A percentile compares a stretch with the other conserved stretches of the same genome.
Evolutionary conservation across 2,888 invertebrate species (phyloP).

Genomic region (Lathronympha strigana): DNA sequence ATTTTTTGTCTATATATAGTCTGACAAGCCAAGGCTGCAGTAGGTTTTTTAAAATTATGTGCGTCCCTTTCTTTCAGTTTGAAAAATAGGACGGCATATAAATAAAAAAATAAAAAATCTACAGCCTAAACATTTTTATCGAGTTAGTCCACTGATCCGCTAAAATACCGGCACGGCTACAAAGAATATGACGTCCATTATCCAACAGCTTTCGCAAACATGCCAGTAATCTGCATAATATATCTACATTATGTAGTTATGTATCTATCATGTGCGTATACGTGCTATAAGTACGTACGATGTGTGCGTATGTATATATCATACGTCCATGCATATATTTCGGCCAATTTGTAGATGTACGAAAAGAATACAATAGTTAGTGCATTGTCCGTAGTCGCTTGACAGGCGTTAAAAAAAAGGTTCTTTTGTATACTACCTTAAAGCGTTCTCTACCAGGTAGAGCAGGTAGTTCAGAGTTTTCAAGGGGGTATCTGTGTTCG

Average conservation of each 20-base stretch:
- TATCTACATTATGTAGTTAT: neutral
- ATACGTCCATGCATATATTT: neutral
- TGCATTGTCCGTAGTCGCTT: neutral
- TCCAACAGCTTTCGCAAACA: slow-evolving; percentile 11
- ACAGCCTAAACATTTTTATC: too few relatives aligned
- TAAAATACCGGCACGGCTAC: neutral
- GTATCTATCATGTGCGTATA: neutral
- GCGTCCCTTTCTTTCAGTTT: too few relatives aligned
- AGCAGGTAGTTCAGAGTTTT: neutral
- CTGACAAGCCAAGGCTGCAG: too few relatives aligned
- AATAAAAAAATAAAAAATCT: neutral
- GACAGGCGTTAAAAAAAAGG: neutral
- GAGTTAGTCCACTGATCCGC: neutral
- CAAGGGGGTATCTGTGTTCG: neutral
- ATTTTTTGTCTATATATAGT: too few relatives aligned
- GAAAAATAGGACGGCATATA: too few relatives aligned
- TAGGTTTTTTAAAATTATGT: too few relatives aligned
- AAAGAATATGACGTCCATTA: slow-evolving; percentile 11
- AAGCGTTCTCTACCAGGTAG: neutral
- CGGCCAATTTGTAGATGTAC: neutral
- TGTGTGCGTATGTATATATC: neutral
- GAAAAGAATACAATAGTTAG: neutral
- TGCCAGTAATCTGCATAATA: neutral
- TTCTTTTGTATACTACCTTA: neutral
- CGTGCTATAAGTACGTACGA: neutral